Evolutionary conservation across 2,888 invertebrate species (phyloP), one percentile per base, ranked within the genome.

Genomic region (Stenodema calcarata): DNA sequence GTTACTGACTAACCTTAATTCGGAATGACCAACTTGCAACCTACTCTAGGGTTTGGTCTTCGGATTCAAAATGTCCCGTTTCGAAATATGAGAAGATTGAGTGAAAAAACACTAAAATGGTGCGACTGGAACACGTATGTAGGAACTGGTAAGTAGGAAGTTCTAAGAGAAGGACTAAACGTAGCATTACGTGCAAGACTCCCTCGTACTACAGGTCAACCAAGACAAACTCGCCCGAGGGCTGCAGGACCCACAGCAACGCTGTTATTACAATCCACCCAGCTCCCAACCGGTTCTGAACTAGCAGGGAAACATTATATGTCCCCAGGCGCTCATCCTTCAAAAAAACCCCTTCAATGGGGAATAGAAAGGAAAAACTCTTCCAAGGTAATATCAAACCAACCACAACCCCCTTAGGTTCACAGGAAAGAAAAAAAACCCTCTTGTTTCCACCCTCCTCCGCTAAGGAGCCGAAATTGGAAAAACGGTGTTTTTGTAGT

Each of bases 301-400:
- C 78, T n/a, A 4, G 44, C 35, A 35, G 54, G 30, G 81, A 50
- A 54, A 81, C 81, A 54, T 81, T 81, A 81, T 81, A n/a, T 81
- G 81, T 81, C 81, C 81, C 81, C 81, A 54, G 81, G 81, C 81
- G 27, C 23, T 62, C 81, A 81, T 81, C 81, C 62, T 41, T 81
- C 81, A 81, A 81, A 81, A 30, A 35, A 47, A 18, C 14, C 7
- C 81, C 16, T 81, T 9, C 54, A 78, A 14, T 78, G 78, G 78
- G 23, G 42, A 44, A 44, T 35, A 23, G 41, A 78, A 75, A 78
- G 78, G 23, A 42, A 78, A 78, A 78, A 35, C 78, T 78, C 44
- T 42, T 42, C 78, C 78, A 42, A 78, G 78, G 44, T 78, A 78
- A 78, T 78, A 78, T 78, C 78, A 78, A 44, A 42, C 78, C 78